Evolutionary conservation across 2,113 vertebrate species (phyloP).

Genomic region (Noctilio leporinus): DNA sequence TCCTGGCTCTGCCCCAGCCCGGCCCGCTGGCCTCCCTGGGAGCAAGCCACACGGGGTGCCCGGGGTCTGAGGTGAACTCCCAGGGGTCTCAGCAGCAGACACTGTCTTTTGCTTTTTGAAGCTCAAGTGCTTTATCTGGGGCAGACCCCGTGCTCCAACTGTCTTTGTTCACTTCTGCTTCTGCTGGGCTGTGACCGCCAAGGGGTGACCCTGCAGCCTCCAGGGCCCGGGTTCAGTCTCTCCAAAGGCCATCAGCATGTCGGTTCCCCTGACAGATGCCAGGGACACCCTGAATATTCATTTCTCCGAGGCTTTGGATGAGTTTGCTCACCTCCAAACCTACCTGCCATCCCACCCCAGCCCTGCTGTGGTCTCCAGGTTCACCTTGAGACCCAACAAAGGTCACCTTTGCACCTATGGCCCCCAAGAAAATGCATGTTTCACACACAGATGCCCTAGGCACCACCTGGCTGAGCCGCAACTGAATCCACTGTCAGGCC

Average conservation of each 20-base stretch:
- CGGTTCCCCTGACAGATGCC: neutral
- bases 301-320: neutral
- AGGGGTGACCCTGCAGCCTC: neutral
- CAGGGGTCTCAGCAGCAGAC: neutral
- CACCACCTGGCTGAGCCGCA: neutral
- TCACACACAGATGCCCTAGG: fast-evolving
- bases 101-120: neutral
- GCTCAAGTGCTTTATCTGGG: neutral
- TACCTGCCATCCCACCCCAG: neutral
- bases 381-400: neutral
- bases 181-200: neutral
- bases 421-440: neutral
- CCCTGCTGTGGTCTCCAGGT: no score
- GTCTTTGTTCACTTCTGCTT: neutral
- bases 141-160: neutral
- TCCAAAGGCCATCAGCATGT: neutral
- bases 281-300: neutral
- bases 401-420: neutral
- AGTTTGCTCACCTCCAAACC: neutral
- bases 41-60: neutral
- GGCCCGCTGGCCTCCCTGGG: neutral
- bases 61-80: neutral
- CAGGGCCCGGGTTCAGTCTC: neutral
- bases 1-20: neutral
- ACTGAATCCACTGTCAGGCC: neutral